Evolutionary conservation across 2,797 vertebrate species (phyloP).

Genomic region (Pseudochromis fuscus): DNA sequence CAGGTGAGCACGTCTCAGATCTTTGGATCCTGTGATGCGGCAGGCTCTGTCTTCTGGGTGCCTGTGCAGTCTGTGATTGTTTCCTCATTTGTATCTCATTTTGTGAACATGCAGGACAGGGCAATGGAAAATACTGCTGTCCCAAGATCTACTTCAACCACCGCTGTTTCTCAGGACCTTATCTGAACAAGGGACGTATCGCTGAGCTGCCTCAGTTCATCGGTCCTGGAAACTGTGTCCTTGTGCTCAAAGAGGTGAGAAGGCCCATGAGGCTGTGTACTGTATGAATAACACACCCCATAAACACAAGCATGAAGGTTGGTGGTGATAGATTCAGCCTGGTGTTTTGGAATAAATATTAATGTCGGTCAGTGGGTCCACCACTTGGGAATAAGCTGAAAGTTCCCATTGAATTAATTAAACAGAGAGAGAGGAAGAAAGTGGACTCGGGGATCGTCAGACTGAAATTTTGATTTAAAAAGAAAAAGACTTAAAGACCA

Average conservation of each 20-base stretch:
- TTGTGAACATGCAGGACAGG: slow-evolving; percentile 81
- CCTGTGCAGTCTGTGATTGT: slow-evolving; percentile 3
- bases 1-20: slow-evolving; percentile 69
- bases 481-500: too few species aligned
- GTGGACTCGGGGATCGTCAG: too few species aligned
- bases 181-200: slow-evolving; percentile 98
- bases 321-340: background rate
- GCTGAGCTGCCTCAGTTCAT: slow-evolving; percentile 97
- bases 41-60: background rate
- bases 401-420: too few species aligned
- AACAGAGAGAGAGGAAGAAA: too few species aligned
- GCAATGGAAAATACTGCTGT: slow-evolving; percentile 96
- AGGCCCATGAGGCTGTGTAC: background rate
- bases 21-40: background rate
- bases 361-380: background rate
- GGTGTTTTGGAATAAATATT: background rate
- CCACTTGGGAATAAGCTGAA: background rate
- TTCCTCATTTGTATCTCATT: slow-evolving; percentile 17
- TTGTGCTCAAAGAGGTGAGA: slow-evolving; percentile 97
- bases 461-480: too few species aligned
- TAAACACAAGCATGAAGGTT: background rate
- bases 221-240: slow-evolving; percentile 97
- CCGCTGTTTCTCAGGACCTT: slow-evolving; percentile 98
- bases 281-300: background rate
- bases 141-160: slow-evolving; percentile 99